Base-by-base conservation (phyloP, 2,797 vertebrate genomes). In the Danio jaintianensis region DNA sequence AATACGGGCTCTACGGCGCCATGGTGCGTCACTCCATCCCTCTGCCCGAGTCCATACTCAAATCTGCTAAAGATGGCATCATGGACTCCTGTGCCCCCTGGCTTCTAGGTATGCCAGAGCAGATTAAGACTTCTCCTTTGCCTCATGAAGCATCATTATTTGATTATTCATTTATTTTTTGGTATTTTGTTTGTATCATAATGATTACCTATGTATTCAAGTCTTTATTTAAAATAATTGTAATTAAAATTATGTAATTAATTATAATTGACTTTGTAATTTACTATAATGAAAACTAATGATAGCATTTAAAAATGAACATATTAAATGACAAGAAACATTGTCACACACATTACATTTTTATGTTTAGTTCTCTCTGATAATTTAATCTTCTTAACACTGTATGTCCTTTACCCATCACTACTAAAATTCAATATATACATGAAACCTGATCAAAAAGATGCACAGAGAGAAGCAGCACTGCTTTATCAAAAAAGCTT, bases 11-110 rank as follows among this genome's bases (percentile, higher is more conserved):
- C 40, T 99, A 99, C 0, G 98, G 98, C 0, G 98, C 98, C 86
- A 99, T 99, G 98, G 98, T 99, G 85, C 95, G 98, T 69, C 98
- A 99, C 85, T 99, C 98, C 71, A 99, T 99, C 87, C 98, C 98
- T 0, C 94, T 99, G 90, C 98, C 98, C 0, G 98, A 99, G 88
- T 99, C 97, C 87, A 99, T 99, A 89, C 96, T 99, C 88, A 99
- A 98, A 90, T 99, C 98, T 0, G 98, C 98, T 87, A 99, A 99
- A 92, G 98, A 99, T 0, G 98, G 98, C 89, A 96, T 99, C 91
- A 99, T 99, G 97, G 98, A 99, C 86, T 99, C 97, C 90, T 99
- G 98, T 2, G 98, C 98, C 79, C 98, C 98, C 1, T 99, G 98
- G 97, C 94, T 99, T 81, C 94, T 99, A 64, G 98, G 98, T 96